Evolutionary conservation across 2,888 invertebrate genomes (phyloP).

Genomic region (Ceriagrion tenellum): DNA sequence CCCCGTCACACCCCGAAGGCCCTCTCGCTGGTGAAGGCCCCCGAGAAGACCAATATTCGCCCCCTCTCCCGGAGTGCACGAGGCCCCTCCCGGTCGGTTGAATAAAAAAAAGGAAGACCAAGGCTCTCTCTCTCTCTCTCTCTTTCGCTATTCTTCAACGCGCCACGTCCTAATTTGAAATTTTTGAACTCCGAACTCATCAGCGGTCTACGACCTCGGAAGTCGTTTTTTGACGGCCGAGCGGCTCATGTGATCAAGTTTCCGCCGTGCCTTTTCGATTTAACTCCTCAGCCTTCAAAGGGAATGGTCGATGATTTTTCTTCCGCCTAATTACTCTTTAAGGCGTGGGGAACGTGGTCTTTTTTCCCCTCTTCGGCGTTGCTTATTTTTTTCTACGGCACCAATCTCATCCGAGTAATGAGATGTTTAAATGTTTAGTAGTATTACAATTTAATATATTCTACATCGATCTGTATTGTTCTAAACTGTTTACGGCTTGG

Average conservation of each 20-base stretch:
- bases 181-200: constrained; percentile 65
- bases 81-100: no score
- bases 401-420: constrained; percentile 1
- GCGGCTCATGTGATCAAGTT: constrained; percentile 56
- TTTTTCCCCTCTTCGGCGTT: not conserved
- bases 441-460: not conserved
- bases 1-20: not conserved
- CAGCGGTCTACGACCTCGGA: constrained; percentile 56
- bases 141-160: constrained; percentile 61
- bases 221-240: constrained; percentile 13
- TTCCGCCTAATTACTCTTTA: constrained; percentile 54
- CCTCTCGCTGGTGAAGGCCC: not conserved
- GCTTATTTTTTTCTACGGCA: not conserved
- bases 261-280: constrained; percentile 56
- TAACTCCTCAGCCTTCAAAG: constrained; percentile 43
- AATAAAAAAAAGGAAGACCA: not conserved
- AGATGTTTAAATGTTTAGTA: constrained; percentile 18
- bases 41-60: not conserved
- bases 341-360: constrained; percentile 8
- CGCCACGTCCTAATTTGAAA: constrained; percentile 62
- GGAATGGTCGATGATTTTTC: constrained; percentile 57
- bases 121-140: no score
- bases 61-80: not conserved
- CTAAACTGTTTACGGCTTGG: not conserved
- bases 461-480: not conserved